phyloP scores from a whole-genome alignment of 2,888 invertebrate species.

The Lapara coniferarum region DNA sequence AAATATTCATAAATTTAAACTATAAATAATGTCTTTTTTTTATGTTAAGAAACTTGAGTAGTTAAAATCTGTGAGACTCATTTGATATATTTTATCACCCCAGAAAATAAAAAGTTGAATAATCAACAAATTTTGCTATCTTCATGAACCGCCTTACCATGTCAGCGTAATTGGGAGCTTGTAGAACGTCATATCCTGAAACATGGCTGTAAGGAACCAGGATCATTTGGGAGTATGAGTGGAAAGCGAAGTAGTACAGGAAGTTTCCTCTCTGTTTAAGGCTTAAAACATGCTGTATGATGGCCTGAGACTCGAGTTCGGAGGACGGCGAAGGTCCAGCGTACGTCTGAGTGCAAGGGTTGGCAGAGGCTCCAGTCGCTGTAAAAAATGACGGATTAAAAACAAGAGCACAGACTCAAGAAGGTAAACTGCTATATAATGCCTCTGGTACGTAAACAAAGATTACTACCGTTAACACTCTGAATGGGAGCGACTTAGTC shows the following conservation, averaged over 20 bases:
- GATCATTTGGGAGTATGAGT: slow-evolving; percentile 82
- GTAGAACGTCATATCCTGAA: slow-evolving; percentile 48
- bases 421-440: neutral
- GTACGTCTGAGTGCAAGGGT: slow-evolving; percentile 76
- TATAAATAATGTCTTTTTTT: too few species aligned
- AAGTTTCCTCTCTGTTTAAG: slow-evolving; percentile 51
- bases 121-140: too few species aligned
- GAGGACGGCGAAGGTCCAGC: slow-evolving; percentile 78
- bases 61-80: too few species aligned
- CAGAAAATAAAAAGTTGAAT: too few species aligned
- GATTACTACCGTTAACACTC: too few species aligned
- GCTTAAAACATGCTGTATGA: slow-evolving; percentile 57
- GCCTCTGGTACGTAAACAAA: neutral
- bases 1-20: too few species aligned
- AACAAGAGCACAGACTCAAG: neutral
- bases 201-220: slow-evolving; percentile 73
- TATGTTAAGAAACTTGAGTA: too few species aligned
- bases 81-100: too few species aligned
- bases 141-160: slow-evolving; percentile 48
- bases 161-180: slow-evolving; percentile 63
- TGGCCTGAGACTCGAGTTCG: slow-evolving; percentile 76
- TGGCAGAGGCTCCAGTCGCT: slow-evolving; percentile 65
- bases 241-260: slow-evolving; percentile 79
- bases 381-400: slow-evolving; percentile 29
- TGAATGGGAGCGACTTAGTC: too few species aligned